Evolutionary conservation across 2,113 vertebrate species (phyloP).

Genomic region (Malurus cyaneus): DNA sequence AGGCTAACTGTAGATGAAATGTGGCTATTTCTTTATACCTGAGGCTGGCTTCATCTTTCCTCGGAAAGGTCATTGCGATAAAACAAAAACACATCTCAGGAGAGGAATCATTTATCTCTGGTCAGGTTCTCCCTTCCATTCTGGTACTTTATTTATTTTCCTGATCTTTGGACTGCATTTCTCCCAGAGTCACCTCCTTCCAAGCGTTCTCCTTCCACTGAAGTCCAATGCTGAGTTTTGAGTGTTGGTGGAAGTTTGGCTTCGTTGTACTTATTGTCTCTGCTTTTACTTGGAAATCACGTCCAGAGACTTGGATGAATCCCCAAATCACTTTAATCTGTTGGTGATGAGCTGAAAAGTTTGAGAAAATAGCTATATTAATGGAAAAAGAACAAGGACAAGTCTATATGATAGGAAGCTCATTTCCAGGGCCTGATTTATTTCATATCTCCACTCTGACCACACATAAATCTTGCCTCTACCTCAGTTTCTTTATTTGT

Average conservation of each 20-base stretch:
- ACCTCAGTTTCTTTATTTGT: conserved; percentile 65
- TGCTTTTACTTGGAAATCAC: conserved; percentile 37
- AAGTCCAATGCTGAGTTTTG: neutral
- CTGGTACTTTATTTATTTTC: conserved; percentile 66
- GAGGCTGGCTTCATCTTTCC: conserved; percentile 87
- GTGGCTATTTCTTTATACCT: conserved; percentile 92
- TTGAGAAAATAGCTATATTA: conserved; percentile 50
- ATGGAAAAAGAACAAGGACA: conserved; percentile 59
- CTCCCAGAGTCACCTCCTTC: neutral
- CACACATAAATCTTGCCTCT: conserved; percentile 37
- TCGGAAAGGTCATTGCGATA: conserved; percentile 88
- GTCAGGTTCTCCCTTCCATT: conserved; percentile 49
- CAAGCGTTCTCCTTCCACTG: neutral
- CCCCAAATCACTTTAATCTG: conserved; percentile 57
- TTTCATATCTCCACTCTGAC: neutral
- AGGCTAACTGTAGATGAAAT: conserved; percentile 90
- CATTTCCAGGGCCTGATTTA: conserved; percentile 57
- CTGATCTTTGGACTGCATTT: neutral
- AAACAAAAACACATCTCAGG: conserved; percentile 78
- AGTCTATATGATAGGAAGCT: conserved; percentile 55
- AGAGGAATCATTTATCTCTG: conserved; percentile 75
- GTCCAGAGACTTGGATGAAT: conserved; percentile 40
- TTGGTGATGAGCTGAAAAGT: conserved; percentile 63
- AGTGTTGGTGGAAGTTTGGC: neutral
- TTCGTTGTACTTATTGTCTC: neutral